These are phyloP conservation scores for Ctenodactylus gundi DNA, from an alignment of 2,113 vertebrate genomes.

Conservation along the genomic window DNA sequence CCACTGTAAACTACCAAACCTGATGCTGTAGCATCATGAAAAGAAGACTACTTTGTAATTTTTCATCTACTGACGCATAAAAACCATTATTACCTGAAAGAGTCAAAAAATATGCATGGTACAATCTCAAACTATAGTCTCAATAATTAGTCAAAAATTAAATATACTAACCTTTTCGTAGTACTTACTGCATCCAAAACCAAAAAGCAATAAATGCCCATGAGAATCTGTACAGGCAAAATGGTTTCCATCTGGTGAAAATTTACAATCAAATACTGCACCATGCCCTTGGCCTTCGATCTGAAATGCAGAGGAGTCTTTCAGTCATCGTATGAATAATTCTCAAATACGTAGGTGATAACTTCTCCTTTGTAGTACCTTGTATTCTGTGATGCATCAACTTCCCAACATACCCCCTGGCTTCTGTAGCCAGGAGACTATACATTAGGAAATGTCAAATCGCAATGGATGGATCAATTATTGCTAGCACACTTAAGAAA, in stretches of 20 bases:
- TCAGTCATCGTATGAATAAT: slow-evolving; percentile 48
- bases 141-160: slow-evolving; percentile 73
- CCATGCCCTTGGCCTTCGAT: slow-evolving; percentile 99
- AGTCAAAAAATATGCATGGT: slow-evolving; percentile 28
- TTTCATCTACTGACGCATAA: slow-evolving; percentile 47
- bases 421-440: slow-evolving; percentile 35
- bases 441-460: slow-evolving; percentile 21
- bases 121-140: slow-evolving; percentile 37
- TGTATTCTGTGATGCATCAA: slow-evolving; percentile 28
- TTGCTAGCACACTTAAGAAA: slow-evolving; percentile 5
- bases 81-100: slow-evolving; percentile 22
- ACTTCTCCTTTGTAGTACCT: slow-evolving; percentile 27
- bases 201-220: slow-evolving; percentile 96
- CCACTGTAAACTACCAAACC: background rate
- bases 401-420: slow-evolving; percentile 35
- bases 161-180: slow-evolving; percentile 93
- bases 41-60: slow-evolving; percentile 42
- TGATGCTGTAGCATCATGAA: background rate
- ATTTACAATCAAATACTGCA: slow-evolving; percentile 98
- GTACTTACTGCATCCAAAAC: slow-evolving; percentile 95
- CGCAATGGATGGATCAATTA: background rate
- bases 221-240: slow-evolving; percentile 99
- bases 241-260: slow-evolving; percentile 97
- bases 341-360: slow-evolving; percentile 18
- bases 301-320: slow-evolving; percentile 81